Base-by-base conservation (phyloP, 2,888 invertebrate species). In the Ormyrus pomaceus region DNA sequence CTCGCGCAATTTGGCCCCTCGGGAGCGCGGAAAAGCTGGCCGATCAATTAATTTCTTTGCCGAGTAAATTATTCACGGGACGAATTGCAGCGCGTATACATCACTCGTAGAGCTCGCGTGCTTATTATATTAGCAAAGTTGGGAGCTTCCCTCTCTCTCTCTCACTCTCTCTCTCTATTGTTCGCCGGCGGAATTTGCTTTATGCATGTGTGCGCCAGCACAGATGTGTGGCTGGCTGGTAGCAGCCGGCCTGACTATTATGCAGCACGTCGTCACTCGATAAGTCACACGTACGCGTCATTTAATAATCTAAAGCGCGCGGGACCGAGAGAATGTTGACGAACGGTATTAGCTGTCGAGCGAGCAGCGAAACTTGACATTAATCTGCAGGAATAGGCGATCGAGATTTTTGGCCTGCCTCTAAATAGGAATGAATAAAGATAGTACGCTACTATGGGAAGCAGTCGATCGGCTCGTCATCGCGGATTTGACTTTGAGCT, bases 31-130 rank as follows among this genome's bases (percentile, higher is more conserved):
- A 19, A 19, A 19, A 19, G 19, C 19, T 19, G 19, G 19, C 19
- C 70, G 55, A 78, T 73, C 78, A 78, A 78, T 78, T 78, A 73
- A 73, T 78, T 78, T 66, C 72, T 78, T 73, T 74, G 58, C 13
- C 55, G 34, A 75, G 75, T 79, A 64, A 74, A 70, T 79, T 70
- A 79, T 66, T 79, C 62, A 64, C 19, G 55, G 61, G 55, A 69
- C 59, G 59, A 55, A 69, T 70, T 56, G 58, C 58, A 34, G 58
- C 45, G 51, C 8, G 11, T 48, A 7, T 46, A n/a, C 62, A 11
- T 51, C 45, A 64, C 9, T 7, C 55, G 51, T 11, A 62, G 11
- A 55, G 46, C 56, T 13, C 48, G 66, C 51, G 13, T 53, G 76
- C 53, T 46, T 62, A 70, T 79, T 74, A 74, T 74, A 74, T 79